Evolutionary conservation across 2,113 vertebrate species (phyloP).

Genomic region (Odobenus rosmarus): DNA sequence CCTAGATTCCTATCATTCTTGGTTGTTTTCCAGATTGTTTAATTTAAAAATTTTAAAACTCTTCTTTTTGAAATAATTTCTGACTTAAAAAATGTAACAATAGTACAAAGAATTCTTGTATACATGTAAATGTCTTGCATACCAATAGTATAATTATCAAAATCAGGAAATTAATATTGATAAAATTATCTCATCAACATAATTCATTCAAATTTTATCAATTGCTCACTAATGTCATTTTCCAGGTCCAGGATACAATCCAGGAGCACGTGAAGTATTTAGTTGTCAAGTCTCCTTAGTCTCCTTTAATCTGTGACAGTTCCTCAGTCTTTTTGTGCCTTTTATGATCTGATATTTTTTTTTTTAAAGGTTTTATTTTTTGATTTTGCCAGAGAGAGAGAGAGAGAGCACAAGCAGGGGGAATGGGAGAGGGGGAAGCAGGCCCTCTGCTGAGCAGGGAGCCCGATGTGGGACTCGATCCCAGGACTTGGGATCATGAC

Average conservation of each 20-base stretch:
- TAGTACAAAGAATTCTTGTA: background rate
- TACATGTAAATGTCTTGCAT: background rate
- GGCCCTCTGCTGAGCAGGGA: too few species aligned
- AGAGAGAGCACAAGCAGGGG: too few species aligned
- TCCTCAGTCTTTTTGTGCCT: background rate
- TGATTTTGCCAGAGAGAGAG: too few species aligned
- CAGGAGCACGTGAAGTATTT: background rate
- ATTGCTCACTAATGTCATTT: background rate
- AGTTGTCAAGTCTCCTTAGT: background rate
- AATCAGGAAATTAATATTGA: background rate
- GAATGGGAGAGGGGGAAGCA: too few species aligned
- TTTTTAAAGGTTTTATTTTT: too few species aligned
- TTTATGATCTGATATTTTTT: background rate
- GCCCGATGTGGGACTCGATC: too few species aligned
- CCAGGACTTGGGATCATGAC: too few species aligned
- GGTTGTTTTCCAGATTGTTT: background rate
- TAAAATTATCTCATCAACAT: background rate
- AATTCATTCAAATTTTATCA: background rate
- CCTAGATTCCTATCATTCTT: background rate
- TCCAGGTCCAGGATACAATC: background rate
- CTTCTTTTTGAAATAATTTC: background rate
- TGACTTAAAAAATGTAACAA: background rate
- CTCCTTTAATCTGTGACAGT: background rate
- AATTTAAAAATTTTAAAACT: background rate
- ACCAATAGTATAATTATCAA: background rate